These are phyloP conservation scores for Protophormia terraenovae DNA, from an alignment of 2,888 invertebrate genomes.

Conservation along the genomic window DNA sequence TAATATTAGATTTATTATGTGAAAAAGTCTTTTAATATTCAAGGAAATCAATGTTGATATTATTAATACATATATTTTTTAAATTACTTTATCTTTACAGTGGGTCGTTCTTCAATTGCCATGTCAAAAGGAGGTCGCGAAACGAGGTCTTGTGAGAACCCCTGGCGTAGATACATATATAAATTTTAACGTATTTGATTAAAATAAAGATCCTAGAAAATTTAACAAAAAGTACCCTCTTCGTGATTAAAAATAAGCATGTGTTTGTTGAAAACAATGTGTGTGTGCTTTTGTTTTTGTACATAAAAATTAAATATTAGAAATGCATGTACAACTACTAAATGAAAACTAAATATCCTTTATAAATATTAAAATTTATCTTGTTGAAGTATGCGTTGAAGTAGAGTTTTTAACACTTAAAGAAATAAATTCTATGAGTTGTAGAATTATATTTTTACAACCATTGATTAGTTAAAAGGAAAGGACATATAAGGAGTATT, in stretches of 20 bases:
- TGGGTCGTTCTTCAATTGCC: too few species aligned
- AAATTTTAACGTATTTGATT: constrained; percentile 13
- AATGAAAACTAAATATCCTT: constrained; percentile 49
- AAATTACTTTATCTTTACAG: too few species aligned
- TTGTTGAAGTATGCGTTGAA: not conserved
- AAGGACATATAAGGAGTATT: too few species aligned
- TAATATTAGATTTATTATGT: too few species aligned
- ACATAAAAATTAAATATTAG: constrained; percentile 45
- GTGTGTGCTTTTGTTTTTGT: not conserved
- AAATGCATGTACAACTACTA: constrained; percentile 24
- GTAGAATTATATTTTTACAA: too few species aligned
- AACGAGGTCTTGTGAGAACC: too few species aligned
- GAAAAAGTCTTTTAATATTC: too few species aligned
- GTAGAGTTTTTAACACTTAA: not conserved
- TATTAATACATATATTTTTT: too few species aligned
- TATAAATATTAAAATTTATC: not conserved
- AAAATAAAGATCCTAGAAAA: constrained; percentile 30
- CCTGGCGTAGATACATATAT: not conserved
- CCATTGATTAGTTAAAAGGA: too few species aligned
- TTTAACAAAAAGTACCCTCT: not conserved
- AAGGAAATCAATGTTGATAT: too few species aligned
- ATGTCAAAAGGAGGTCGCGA: too few species aligned
- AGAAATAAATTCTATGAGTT: not conserved
- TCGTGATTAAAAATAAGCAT: not conserved
- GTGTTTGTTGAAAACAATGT: not conserved